Base-by-base conservation (phyloP, 1,140 invertebrate species). In the Halesus radiatus region DNA sequence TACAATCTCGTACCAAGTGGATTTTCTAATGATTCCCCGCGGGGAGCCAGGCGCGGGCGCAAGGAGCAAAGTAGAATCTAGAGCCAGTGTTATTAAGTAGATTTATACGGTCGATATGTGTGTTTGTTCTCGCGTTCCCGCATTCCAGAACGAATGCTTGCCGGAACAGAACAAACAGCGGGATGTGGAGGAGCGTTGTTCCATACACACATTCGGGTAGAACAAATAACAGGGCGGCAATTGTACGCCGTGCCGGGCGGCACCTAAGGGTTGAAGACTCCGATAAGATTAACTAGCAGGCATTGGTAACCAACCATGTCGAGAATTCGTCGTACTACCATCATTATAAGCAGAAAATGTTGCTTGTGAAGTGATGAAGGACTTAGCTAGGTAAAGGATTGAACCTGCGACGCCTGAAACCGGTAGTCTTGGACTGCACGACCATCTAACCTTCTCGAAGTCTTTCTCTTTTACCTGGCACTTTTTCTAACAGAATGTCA, bases 121-220 rank as follows among this genome's bases (percentile, higher is more conserved):
- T 83, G 70, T 83, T 80, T 80, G 68, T 70, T 83, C 79, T 74
- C 74, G 45, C 74, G 74, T 83, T 75, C 53, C 72, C 54, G 52
- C 81, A 83, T 83, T 83, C 81, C 79, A 29, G 64, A 37, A 73
- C 45, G 78, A 75, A 79, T 82, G 74, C 77, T 56, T 54, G 54
- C 60, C 50, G 76, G 76, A 62, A 66, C 50, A 64, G 78, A 74
- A 75, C 80, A 77, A 83, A 83, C 72, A 83, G 75, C 37, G 37
- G 37, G 29, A 45, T 7, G 53, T 10, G 62, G n/a, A 45, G 37
- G 18, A 54, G 60, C 45, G 76, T 8, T 77, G 37, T 53, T 23
- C 58, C 50, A 37, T 64, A 16, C 54, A 76, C 56, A 45, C 18
- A 77, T 77, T 26, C 73, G 20, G 7, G 29, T 53, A 56, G 23